phyloP scores from a whole-genome alignment of 2,888 invertebrate genomes.

The Stegophylla sp. region DNA sequence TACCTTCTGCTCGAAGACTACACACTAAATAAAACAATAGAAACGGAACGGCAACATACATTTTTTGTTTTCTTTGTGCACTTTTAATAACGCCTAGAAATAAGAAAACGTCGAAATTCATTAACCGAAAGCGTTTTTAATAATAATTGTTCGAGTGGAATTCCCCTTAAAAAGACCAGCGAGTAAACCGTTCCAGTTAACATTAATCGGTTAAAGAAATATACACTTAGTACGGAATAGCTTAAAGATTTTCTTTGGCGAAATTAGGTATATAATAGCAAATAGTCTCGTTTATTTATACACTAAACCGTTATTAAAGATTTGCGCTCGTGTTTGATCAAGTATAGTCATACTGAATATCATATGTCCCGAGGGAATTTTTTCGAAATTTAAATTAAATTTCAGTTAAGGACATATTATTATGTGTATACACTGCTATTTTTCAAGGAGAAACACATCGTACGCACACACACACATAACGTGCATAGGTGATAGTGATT shows the following conservation, averaged over 20 bases:
- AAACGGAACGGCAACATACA: no score
- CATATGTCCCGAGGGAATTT: no score
- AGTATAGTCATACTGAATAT: neutral
- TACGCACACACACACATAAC: no score
- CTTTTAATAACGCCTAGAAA: no score
- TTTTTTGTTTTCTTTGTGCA: no score
- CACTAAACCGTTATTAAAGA: neutral
- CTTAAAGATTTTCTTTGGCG: neutral
- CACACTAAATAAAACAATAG: no score
- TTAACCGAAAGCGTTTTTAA: neutral
- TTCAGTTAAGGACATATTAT: no score
- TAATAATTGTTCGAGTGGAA: neutral
- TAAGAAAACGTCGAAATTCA: neutral
- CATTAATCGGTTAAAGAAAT: slow-evolving; percentile 7
- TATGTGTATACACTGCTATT: no score
- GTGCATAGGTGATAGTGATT: no score
- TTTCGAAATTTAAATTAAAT: neutral
- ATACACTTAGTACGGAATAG: neutral
- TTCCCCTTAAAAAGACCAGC: neutral
- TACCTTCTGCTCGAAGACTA: no score
- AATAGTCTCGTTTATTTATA: slow-evolving; percentile 20
- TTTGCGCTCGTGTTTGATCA: slow-evolving; percentile 3
- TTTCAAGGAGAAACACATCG: no score
- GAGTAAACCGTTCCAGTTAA: neutral
- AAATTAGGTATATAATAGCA: slow-evolving; percentile 12